Evolutionary conservation across 1,140 invertebrate genomes (phyloP).

Genomic region (Habropoda laboriosa): DNA sequence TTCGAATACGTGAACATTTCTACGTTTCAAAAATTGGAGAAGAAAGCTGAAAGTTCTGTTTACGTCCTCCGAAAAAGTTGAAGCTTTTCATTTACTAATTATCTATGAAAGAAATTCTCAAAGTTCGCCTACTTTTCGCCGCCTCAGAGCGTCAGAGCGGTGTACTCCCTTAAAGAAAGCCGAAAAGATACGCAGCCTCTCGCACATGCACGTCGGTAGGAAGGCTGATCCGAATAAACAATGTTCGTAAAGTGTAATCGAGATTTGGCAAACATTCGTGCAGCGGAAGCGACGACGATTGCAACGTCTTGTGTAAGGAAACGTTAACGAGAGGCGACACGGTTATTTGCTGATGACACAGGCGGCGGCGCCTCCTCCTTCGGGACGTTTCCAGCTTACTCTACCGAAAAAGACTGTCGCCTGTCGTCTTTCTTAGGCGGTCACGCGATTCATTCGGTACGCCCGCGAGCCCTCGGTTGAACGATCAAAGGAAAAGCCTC

Average conservation of each 20-base stretch:
- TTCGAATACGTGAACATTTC: too few species aligned
- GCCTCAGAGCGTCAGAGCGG: too few species aligned
- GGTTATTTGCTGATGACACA: slow-evolving; percentile 1
- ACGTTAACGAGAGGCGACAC: slow-evolving; percentile 7
- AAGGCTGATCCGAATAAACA: too few species aligned
- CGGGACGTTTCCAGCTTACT: neutral
- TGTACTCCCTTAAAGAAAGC: too few species aligned
- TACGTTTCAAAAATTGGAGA: too few species aligned
- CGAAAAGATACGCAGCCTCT: too few species aligned
- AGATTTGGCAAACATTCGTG: slow-evolving; percentile 26
- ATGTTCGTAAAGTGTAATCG: slow-evolving; percentile 7
- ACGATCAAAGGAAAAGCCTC: slow-evolving; percentile 15
- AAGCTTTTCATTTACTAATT: too few species aligned
- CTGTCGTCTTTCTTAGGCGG: neutral
- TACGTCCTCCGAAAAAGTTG: too few species aligned
- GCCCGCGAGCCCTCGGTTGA: neutral
- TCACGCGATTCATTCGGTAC: neutral
- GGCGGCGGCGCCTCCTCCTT: neutral
- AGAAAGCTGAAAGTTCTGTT: too few species aligned
- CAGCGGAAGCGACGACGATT: neutral
- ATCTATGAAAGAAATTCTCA: too few species aligned
- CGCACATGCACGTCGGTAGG: too few species aligned
- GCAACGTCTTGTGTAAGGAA: neutral
- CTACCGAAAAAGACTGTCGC: neutral
- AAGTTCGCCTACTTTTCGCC: too few species aligned